These are phyloP conservation scores for Gorilla gorilla DNA, from an alignment of 2,113 vertebrate genomes.

Conservation along the genomic window DNA sequence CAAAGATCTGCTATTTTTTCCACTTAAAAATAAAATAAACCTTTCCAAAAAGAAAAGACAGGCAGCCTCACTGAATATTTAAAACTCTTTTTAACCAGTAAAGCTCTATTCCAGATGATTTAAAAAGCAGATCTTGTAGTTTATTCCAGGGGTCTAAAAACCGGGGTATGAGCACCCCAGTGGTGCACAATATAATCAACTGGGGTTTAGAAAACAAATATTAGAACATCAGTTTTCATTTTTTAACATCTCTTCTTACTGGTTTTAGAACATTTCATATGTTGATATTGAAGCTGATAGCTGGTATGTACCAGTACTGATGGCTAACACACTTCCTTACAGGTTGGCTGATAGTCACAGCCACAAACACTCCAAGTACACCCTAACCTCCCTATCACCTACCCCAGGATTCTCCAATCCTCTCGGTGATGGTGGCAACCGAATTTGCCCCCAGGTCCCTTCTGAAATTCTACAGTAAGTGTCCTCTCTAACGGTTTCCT, in stretches of 20 bases:
- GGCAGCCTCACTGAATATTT: background rate
- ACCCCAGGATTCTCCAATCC: background rate
- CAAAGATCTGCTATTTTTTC: conserved; percentile 68
- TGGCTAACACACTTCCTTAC: background rate
- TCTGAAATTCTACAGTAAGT: background rate
- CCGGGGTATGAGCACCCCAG: background rate
- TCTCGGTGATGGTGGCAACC: background rate
- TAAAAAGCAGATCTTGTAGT: background rate
- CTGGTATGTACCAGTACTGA: background rate
- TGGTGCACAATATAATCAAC: background rate
- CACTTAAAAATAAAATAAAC: conserved; percentile 52
- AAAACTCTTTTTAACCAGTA: conserved; percentile 34
- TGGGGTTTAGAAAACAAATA: background rate
- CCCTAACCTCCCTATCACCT: too few relatives aligned
- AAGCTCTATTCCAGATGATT: background rate
- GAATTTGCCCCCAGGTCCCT: background rate
- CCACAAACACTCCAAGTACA: background rate
- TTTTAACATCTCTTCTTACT: background rate
- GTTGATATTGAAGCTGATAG: background rate
- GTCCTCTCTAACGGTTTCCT: background rate
- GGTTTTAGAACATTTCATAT: background rate
- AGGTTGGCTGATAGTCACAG: background rate
- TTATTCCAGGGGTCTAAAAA: background rate
- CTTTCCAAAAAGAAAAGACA: background rate
- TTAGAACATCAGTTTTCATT: background rate